Percentiles rank a stretch among this genome's conserved stretches.
Evolutionary conservation across 1,140 invertebrate species (phyloP).

Genomic region (Cheumatopsyche charites): DNA sequence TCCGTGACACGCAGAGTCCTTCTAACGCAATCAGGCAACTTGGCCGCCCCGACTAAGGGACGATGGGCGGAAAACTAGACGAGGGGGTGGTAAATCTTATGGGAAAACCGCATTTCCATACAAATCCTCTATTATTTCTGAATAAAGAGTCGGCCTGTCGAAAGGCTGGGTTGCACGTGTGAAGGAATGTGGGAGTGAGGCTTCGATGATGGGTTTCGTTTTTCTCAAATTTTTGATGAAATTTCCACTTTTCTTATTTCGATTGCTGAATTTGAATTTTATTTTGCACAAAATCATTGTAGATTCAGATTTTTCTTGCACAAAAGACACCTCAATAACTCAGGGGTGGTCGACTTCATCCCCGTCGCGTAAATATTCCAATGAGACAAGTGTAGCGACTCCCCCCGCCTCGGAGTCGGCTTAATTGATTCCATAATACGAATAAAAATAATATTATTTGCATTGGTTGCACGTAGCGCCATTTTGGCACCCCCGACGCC

Average conservation of each 20-base stretch:
- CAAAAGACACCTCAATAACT: slow-evolving; percentile 4
- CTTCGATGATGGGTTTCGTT: too few relatives aligned
- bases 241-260: too few relatives aligned
- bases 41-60: not conserved
- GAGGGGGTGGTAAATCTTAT: slow-evolving; percentile 36
- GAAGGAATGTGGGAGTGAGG: too few relatives aligned
- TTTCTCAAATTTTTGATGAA: too few relatives aligned
- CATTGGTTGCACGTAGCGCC: slow-evolving; percentile 41
- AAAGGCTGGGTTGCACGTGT: too few relatives aligned
- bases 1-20: slow-evolving; percentile 41
- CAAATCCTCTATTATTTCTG: slow-evolving; percentile 45
- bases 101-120: slow-evolving; percentile 46
- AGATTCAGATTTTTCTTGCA: not conserved
- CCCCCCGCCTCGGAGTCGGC: not conserved
- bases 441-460: slow-evolving; percentile 48
- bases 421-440: slow-evolving; percentile 46
- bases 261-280: too few relatives aligned
- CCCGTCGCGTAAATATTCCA: slow-evolving; percentile 38
- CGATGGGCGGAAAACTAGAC: not conserved
- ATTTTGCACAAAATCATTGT: not conserved
- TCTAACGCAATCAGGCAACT: slow-evolving; percentile 43
- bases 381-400: slow-evolving; percentile 38
- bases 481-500: slow-evolving; percentile 27
- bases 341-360: not conserved
- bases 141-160: slow-evolving; percentile 28